Conservation (phyloP, 2,113 vertebrate species). For the Coregonus clupeaformis region DNA sequence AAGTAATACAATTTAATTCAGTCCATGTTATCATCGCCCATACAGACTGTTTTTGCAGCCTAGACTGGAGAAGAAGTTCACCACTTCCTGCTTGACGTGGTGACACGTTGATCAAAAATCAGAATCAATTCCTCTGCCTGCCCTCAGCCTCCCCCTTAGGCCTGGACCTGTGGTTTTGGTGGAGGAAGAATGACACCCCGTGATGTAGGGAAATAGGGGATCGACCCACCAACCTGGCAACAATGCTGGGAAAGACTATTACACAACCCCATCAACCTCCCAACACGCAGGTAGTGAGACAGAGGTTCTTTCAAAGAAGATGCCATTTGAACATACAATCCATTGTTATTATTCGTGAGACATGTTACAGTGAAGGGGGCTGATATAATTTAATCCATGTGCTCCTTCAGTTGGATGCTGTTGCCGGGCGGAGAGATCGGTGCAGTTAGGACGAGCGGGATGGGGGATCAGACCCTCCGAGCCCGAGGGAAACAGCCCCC, state of each 20-base stretch:
- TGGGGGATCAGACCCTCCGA: constrained; percentile 64
- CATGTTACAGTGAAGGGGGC: constrained; percentile 33
- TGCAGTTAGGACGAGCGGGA: background rate
- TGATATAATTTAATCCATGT: constrained; percentile 46
- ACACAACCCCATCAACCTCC: constrained; percentile 41
- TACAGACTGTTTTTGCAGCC: constrained; percentile 19
- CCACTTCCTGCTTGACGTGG: constrained; percentile 41
- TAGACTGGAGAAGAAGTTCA: constrained; percentile 4
- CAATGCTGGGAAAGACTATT: constrained; percentile 64
- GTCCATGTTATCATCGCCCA: constrained; percentile 23
- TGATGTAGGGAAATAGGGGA: constrained; percentile 38
- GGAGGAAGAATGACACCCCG: constrained; percentile 52
- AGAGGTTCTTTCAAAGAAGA: too few species aligned
- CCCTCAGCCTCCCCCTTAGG: constrained; percentile 34
- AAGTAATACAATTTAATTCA: constrained; percentile 11
- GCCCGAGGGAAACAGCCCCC: constrained; percentile 67
- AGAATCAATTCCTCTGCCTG: constrained; percentile 52
- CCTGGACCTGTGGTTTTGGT: constrained; percentile 52
- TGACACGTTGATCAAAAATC: constrained; percentile 45
- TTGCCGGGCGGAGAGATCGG: background rate
- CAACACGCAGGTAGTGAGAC: constrained; percentile 55
- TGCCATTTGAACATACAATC: constrained; percentile 42
- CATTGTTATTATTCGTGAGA: constrained; percentile 43
- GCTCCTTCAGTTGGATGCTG: constrained; percentile 15
- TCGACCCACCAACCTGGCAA: constrained; percentile 21